Base-by-base conservation (phyloP, 37 sponge, comb jelly and placozoan genomes). In the Agelas oroides region DNA sequence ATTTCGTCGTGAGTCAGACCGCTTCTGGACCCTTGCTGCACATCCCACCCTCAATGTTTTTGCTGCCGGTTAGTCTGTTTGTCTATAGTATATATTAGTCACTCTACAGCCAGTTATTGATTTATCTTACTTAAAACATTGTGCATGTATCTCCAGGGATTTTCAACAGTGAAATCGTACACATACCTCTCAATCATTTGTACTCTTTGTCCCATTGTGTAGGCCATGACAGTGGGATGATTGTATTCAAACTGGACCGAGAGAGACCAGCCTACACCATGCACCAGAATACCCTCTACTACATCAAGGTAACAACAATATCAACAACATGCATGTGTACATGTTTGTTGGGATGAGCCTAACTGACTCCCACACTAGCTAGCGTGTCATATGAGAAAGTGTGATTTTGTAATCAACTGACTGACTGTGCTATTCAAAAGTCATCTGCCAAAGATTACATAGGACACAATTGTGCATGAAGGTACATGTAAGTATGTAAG, bases 171-270 rank as follows among this genome's bases (percentile, higher is more conserved):
- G n/a, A n/a, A n/a, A n/a, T n/a, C n/a, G n/a, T n/a, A n/a, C n/a
- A n/a, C n/a, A n/a, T n/a, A n/a, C n/a, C n/a, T n/a, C n/a, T n/a
- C n/a, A n/a, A 8, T 46, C 46, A 12, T 3, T 46, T 8, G 3
- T 46, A 8, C 46, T 46, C 46, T 46, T 83, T 46, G 27, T 61
- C 23, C 82, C 46, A 12, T 83, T 46, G 27, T 61, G 14, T 78
- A 95, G 97, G 99, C 64, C 99, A 98, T 73, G 99, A 98, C 81
- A 85, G 75, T 69, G 99, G 99, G 17, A 86, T 98, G 89, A 65
- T 96, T 75, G 95, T 98, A 32, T 98, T 98, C 88, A 98, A 98
- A 71, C 71, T 98, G 67, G 99, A 98, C 78, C 79, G 97, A 33
- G 99, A 98, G 89, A 83, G 97, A 77, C 99, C 99, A 25, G 94